Evolutionary conservation across 2,797 vertebrate genomes (phyloP).

Genomic region (Ptychobarbus kaznakovi): DNA sequence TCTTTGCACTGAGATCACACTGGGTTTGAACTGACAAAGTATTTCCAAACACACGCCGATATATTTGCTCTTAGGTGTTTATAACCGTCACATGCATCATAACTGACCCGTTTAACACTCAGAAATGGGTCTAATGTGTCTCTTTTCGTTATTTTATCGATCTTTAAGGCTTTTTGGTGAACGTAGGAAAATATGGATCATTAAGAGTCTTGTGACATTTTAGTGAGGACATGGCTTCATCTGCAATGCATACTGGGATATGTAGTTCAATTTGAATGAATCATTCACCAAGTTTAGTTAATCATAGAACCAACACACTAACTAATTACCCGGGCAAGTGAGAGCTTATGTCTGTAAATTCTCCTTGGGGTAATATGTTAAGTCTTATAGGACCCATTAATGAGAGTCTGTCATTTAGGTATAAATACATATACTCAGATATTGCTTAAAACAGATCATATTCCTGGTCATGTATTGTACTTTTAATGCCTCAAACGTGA

Average conservation of each 20-base stretch:
- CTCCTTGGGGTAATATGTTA: background rate
- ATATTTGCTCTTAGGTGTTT: background rate
- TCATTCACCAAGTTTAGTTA: background rate
- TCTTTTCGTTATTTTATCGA: background rate
- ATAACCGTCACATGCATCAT: background rate
- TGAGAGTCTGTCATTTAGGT: background rate
- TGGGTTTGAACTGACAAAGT: background rate
- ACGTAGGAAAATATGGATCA: constrained; percentile 76
- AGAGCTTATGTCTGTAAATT: background rate
- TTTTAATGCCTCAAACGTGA: background rate
- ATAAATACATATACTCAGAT: background rate
- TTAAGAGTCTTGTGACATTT: constrained; percentile 87
- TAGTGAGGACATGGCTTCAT: constrained; percentile 71
- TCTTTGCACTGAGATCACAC: background rate
- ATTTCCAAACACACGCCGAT: constrained; percentile 39
- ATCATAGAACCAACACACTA: background rate
- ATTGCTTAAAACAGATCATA: background rate
- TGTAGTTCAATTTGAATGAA: constrained; percentile 63
- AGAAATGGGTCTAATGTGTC: background rate
- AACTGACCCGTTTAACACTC: background rate
- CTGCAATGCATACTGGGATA: constrained; percentile 73
- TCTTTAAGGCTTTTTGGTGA: constrained; percentile 45
- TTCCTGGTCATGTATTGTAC: background rate
- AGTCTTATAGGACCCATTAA: background rate
- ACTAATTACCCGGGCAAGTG: background rate